Conservation (phyloP, 2,797 vertebrate genomes). For the Microctenopoma stevenorrisi region DNA sequence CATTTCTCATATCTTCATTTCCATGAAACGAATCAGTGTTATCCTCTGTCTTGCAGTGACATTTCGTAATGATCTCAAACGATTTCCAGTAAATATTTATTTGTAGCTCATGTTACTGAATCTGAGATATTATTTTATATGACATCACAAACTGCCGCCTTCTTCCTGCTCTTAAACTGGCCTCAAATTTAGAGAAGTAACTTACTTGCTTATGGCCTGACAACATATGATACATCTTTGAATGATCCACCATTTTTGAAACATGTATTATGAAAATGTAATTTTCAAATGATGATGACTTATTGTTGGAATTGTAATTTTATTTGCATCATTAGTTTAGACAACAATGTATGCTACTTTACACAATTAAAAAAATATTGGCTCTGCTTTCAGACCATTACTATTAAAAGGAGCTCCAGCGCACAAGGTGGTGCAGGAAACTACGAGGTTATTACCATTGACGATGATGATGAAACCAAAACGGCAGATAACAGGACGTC, state of each 20-base stretch:
- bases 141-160: too few relatives aligned
- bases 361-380: background rate
- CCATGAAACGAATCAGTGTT: background rate
- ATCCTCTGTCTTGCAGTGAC: background rate
- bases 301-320: background rate
- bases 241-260: background rate
- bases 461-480: conserved; percentile 67
- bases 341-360: background rate
- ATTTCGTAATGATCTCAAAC: background rate
- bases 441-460: conserved; percentile 80
- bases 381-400: conserved; percentile 65
- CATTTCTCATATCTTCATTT: conserved; percentile 1
- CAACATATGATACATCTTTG: background rate
- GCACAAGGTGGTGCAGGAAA: conserved; percentile 74
- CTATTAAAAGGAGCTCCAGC: conserved; percentile 79
- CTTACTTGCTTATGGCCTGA: too few relatives aligned
- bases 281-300: background rate
- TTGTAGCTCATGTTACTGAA: background rate
- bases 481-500: conserved; percentile 50
- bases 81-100: conserved; percentile 9
- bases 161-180: background rate
- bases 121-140: too few relatives aligned
- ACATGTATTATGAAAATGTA: background rate
- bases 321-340: background rate
- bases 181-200: background rate